These are phyloP conservation scores for Heliconius ethilla DNA, from an alignment of 2,888 invertebrate species.

Conservation along the genomic window DNA sequence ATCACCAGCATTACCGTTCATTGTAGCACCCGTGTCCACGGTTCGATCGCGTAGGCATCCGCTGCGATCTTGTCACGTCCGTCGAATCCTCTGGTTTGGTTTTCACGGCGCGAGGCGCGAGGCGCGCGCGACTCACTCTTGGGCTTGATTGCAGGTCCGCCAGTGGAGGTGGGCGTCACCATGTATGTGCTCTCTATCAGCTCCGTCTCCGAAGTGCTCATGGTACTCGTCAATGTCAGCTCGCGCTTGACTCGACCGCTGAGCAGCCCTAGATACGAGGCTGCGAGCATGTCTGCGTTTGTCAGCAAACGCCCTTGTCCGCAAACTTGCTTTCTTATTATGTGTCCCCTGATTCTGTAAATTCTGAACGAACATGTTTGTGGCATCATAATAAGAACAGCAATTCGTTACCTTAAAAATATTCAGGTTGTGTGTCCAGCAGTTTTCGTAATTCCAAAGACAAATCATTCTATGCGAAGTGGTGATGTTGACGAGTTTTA, in stretches of 20 bases:
- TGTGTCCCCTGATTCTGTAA: slow-evolving; percentile 47
- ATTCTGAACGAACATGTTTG: slow-evolving; percentile 43
- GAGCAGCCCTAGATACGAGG: slow-evolving; percentile 82
- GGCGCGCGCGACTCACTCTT: slow-evolving; percentile 70
- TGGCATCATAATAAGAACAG: slow-evolving; percentile 75
- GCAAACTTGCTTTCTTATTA: slow-evolving; percentile 80
- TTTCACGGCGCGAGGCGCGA: slow-evolving; percentile 64
- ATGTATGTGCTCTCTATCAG: slow-evolving; percentile 99
- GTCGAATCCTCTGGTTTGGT: slow-evolving; percentile 70
- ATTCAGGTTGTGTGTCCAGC: slow-evolving; percentile 74
- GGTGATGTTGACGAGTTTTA: slow-evolving; percentile 59
- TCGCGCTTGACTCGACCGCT: slow-evolving; percentile 75
- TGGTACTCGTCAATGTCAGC: slow-evolving; percentile 93
- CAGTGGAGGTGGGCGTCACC: slow-evolving; percentile 98
- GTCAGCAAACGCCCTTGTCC: slow-evolving; percentile 76
- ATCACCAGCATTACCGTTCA: slow-evolving; percentile 80
- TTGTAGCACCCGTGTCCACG: slow-evolving; percentile 80
- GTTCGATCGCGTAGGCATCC: slow-evolving; percentile 71
- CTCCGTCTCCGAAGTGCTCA: slow-evolving; percentile 98
- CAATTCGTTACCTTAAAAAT: slow-evolving; percentile 69
- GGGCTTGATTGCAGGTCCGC: slow-evolving; percentile 92
- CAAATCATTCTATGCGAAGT: slow-evolving; percentile 56
- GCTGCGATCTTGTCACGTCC: slow-evolving; percentile 55
- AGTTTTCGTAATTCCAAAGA: slow-evolving; percentile 81
- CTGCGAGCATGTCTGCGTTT: slow-evolving; percentile 81